Conservation (phyloP, 2,888 invertebrate species). For the Plemyria rubiginata region DNA sequence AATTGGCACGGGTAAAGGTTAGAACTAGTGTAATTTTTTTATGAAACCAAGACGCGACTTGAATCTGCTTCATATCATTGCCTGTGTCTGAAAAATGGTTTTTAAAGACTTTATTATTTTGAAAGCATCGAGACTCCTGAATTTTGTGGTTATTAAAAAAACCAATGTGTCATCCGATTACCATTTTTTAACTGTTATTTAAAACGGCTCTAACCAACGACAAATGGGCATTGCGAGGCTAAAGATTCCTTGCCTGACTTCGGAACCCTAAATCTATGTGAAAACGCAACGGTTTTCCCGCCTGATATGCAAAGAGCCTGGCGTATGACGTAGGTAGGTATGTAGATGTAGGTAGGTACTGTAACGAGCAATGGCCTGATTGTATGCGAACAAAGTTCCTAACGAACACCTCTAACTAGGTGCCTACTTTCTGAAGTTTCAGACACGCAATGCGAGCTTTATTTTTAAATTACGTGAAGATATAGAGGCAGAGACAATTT, state of each 20-base stretch:
- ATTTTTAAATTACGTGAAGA: conserved; percentile 41
- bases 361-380: conserved; percentile 43
- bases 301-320: conserved; percentile 26
- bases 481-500: conserved; percentile 4
- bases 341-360: conserved; percentile 28
- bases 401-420: conserved; percentile 46
- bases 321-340: conserved; percentile 23
- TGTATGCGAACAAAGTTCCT: conserved; percentile 46
- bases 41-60: too few relatives aligned
- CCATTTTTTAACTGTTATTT: too few relatives aligned
- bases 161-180: too few relatives aligned
- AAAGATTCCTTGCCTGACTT: neutral
- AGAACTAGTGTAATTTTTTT: too few relatives aligned
- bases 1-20: too few relatives aligned
- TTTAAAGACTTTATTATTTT: too few relatives aligned
- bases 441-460: conserved; percentile 41
- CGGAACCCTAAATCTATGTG: neutral
- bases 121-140: too few relatives aligned
- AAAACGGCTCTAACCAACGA: too few relatives aligned
- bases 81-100: too few relatives aligned
- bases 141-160: too few relatives aligned
- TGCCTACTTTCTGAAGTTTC: conserved; percentile 42
- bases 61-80: too few relatives aligned
- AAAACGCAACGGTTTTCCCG: conserved; percentile 16
- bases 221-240: neutral